Evolutionary conservation across 2,888 invertebrate genomes (phyloP), one percentile per base, ranked within the genome.

Genomic region (Scotopteryx bipunctaria): DNA sequence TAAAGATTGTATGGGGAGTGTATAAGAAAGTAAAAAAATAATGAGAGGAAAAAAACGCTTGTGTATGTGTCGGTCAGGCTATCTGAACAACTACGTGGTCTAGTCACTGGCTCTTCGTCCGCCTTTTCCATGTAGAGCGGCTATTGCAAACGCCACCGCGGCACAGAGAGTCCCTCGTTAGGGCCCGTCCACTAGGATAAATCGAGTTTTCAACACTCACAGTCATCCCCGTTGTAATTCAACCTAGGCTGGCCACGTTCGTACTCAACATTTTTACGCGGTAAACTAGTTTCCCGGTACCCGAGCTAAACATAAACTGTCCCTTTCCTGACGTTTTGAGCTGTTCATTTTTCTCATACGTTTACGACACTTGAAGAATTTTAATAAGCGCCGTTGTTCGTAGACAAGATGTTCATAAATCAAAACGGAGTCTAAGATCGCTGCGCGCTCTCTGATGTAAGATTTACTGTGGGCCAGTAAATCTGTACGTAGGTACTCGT

Each of bases 61-160:
- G n/a, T n/a, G n/a, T n/a, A n/a, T n/a, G n/a, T n/a, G n/a, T n/a
- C n/a, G n/a, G n/a, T n/a, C n/a, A n/a, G n/a, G n/a, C n/a, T n/a
- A n/a, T n/a, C n/a, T n/a, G n/a, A n/a, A n/a, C n/a, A n/a, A n/a
- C n/a, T n/a, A n/a, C n/a, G n/a, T 70, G 62, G 66, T 69, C 62
- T 61, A 59, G 64, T 67, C 69, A 64, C 65, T 61, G 65, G 58
- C 38, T 23, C 31, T 64, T 61, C 47, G 62, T 55, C 82, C 85
- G 86, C 86, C 86, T 76, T 79, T 86, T 85, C 69, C 80, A 60
- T 86, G 86, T 86, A 66, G 55, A 57, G 35, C 54, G 60, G 62
- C 69, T 69, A 72, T 74, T 73, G 71, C 66, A 69, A 57, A 61
- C 69, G 70, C 62, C 69, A 73, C 71, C 67, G 67, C 67, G 65